Conservation (phyloP, 2,888 invertebrate genomes). For the Pharmacophagus antenor region DNA sequence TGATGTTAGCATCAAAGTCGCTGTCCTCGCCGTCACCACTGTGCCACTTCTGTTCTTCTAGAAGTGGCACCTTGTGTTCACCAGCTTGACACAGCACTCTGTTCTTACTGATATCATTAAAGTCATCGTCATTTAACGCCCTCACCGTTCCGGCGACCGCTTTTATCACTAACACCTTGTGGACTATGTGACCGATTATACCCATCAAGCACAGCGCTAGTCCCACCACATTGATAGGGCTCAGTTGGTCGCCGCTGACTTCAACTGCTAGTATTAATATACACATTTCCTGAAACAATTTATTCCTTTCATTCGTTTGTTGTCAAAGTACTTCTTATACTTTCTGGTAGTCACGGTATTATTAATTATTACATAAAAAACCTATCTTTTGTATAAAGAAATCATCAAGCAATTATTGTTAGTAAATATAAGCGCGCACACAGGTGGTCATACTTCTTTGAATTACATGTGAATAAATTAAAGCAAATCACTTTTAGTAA, state of each 20-base stretch:
- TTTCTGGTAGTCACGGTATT: too few species aligned
- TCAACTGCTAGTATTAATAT: conserved; percentile 93
- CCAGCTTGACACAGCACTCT: conserved; percentile 42
- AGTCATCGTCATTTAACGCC: conserved; percentile 52
- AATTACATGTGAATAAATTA: too few species aligned
- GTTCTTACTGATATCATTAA: conserved; percentile 41
- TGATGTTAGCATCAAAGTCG: conserved; percentile 74
- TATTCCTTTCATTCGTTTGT: too few species aligned
- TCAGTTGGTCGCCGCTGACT: conserved; percentile 92
- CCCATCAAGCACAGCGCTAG: conserved; percentile 93
- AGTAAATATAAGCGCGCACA: too few species aligned
- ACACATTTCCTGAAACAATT: conserved; percentile 91
- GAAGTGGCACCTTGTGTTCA: conserved; percentile 56
- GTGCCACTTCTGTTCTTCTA: conserved; percentile 55
- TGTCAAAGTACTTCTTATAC: too few species aligned
- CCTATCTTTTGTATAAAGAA: too few species aligned
- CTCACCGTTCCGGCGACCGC: conserved; percentile 55
- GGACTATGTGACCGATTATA: conserved; percentile 90
- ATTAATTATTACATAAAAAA: too few species aligned
- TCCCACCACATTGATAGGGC: conserved; percentile 90
- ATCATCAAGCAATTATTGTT: too few species aligned
- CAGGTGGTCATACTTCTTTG: too few species aligned
- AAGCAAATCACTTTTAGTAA: too few species aligned
- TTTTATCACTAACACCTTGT: conserved; percentile 80
- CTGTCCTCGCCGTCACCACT: conserved; percentile 59